Conservation (phyloP, 2,888 invertebrate species). For the Athrips mouffetella region DNA sequence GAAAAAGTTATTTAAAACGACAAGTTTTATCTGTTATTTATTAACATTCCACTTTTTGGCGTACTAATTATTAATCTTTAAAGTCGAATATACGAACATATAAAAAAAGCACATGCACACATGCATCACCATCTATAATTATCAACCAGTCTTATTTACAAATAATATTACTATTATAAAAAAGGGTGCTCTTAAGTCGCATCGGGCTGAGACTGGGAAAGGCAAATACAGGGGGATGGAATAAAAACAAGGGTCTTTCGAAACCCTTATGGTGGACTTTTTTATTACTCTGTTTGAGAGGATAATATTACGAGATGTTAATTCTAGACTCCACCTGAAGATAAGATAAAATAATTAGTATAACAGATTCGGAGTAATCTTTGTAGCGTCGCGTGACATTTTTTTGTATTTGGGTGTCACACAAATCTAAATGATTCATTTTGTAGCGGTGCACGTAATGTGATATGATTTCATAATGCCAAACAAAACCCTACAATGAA, state of each 20-base stretch:
- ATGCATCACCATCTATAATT: not conserved
- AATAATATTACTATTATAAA: slow-evolving; percentile 11
- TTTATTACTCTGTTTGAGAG: slow-evolving; percentile 28
- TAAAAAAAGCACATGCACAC: not conserved
- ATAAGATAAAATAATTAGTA: slow-evolving; percentile 4
- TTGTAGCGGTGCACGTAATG: too few relatives aligned
- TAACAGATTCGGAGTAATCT: too few relatives aligned
- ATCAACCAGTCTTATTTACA: slow-evolving; percentile 9
- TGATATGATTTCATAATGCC: too few relatives aligned
- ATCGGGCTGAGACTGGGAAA: slow-evolving; percentile 51
- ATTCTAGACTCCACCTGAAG: not conserved
- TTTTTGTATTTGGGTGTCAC: too few relatives aligned
- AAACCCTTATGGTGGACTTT: slow-evolving; percentile 32
- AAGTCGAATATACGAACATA: too few relatives aligned
- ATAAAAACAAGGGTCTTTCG: slow-evolving; percentile 55
- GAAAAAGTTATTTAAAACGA: too few relatives aligned
- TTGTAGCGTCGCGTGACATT: too few relatives aligned
- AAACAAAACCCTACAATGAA: too few relatives aligned
- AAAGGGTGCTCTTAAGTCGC: slow-evolving; percentile 23
- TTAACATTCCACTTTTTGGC: too few relatives aligned
- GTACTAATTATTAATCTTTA: too few relatives aligned
- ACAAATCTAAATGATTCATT: too few relatives aligned
- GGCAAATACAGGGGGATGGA: slow-evolving; percentile 58
- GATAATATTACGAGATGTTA: slow-evolving; percentile 2
- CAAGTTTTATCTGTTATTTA: too few relatives aligned